These are phyloP conservation scores for Hybognathus amarus DNA, from an alignment of 2,797 vertebrate species.

Conservation along the genomic window DNA sequence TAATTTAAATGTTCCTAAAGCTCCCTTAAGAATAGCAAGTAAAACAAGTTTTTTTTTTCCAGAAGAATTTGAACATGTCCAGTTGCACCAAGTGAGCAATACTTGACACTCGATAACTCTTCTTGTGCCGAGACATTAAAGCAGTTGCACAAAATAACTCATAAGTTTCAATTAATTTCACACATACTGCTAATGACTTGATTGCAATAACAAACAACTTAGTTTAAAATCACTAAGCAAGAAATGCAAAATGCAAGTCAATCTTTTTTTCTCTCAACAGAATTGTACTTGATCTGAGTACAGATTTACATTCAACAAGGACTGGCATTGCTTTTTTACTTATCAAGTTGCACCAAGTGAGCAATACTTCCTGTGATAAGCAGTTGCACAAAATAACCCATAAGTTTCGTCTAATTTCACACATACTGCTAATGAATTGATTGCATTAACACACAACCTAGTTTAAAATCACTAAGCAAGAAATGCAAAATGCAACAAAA, in stretches of 20 bases:
- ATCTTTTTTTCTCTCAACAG: no score
- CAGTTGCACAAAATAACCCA: background rate
- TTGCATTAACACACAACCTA: background rate
- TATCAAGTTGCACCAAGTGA: constrained; percentile 6
- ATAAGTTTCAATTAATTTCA: no score
- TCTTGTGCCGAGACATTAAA: no score
- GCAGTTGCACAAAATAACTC: no score
- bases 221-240: no score
- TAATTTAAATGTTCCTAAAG: background rate
- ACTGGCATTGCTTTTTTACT: background rate
- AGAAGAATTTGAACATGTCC: background rate
- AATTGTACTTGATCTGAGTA: background rate
- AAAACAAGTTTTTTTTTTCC: background rate
- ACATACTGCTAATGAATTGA: background rate
- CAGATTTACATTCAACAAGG: background rate
- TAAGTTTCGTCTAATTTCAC: background rate
- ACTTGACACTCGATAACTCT: no score
- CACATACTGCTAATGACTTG: no score
- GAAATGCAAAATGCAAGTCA: no score
- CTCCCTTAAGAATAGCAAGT: background rate
- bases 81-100: no score
- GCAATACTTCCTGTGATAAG: constrained; percentile 19
- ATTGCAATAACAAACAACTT: no score
- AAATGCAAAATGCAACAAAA: background rate
- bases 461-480: background rate